Conservation (phyloP, 2,113 vertebrate genomes). For the Hyperoodon ampullatus region DNA sequence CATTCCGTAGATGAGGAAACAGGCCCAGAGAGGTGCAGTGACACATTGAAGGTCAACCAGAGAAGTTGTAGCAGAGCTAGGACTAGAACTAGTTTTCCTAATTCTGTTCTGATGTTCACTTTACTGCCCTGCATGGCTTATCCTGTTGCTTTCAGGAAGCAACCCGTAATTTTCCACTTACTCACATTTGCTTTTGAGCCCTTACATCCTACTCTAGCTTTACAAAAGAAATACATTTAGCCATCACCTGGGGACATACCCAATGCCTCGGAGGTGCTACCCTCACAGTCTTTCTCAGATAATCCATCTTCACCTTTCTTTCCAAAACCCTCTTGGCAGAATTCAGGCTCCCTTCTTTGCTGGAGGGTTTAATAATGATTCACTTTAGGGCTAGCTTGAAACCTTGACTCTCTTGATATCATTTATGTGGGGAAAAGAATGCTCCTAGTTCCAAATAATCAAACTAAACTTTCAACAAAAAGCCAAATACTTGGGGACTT, state of each 20-base stretch:
- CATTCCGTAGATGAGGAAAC: neutral
- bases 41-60: neutral
- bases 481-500: neutral
- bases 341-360: neutral
- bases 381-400: neutral
- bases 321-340: neutral
- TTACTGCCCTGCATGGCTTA: neutral
- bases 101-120: neutral
- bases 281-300: neutral
- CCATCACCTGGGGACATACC: neutral
- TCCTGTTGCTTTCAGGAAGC: neutral
- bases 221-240: neutral
- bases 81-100: neutral
- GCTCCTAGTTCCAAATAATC: conserved; percentile 30
- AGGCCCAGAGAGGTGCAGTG: neutral
- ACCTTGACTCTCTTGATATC: neutral
- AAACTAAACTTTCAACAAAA: conserved; percentile 43
- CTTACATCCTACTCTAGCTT: neutral
- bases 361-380: neutral
- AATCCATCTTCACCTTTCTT: neutral
- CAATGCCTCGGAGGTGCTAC: neutral
- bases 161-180: neutral
- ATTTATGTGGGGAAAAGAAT: neutral
- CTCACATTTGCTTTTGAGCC: neutral
- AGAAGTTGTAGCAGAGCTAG: neutral